Evolutionary conservation across 1,140 invertebrate species (phyloP).

Genomic region (Ceratosolen fusciceps): DNA sequence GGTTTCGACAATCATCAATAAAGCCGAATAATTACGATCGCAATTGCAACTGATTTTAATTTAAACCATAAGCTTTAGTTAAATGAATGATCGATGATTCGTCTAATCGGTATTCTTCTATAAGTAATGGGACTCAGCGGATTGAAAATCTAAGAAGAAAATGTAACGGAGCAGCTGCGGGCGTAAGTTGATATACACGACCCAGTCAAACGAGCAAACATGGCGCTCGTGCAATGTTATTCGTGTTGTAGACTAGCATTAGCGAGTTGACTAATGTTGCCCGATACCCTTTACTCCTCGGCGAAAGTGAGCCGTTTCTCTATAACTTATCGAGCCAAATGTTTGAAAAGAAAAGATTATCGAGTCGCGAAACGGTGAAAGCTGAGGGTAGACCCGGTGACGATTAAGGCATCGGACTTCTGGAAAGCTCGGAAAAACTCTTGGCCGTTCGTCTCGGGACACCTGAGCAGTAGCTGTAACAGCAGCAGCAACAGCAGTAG

Average conservation of each 20-base stretch:
- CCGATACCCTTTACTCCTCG: not conserved
- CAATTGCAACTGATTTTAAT: too few species aligned
- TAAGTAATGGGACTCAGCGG: too few species aligned
- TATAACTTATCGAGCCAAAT: not conserved
- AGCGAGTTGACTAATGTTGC: conserved; percentile 16
- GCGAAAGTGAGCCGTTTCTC: not conserved
- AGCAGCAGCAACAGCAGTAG: too few species aligned
- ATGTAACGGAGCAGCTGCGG: not conserved
- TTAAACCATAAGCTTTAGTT: too few species aligned
- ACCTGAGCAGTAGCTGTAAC: too few species aligned
- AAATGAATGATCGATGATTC: too few species aligned
- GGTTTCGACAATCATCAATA: too few species aligned
- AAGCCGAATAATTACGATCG: too few species aligned
- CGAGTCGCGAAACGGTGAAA: not conserved
- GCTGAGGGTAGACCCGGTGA: too few species aligned
- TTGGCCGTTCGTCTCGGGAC: not conserved
- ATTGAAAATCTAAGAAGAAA: not conserved
- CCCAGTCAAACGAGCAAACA: conserved; percentile 16
- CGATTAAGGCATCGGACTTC: not conserved
- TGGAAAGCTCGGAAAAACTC: conserved; percentile 12
- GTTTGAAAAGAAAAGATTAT: not conserved
- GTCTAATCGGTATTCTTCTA: too few species aligned
- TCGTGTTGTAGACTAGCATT: conserved; percentile 10
- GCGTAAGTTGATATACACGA: not conserved
- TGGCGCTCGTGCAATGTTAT: conserved; percentile 27